These are phyloP conservation scores for Australoheros facetus DNA, from an alignment of 2,797 vertebrate genomes.

Conservation along the genomic window DNA sequence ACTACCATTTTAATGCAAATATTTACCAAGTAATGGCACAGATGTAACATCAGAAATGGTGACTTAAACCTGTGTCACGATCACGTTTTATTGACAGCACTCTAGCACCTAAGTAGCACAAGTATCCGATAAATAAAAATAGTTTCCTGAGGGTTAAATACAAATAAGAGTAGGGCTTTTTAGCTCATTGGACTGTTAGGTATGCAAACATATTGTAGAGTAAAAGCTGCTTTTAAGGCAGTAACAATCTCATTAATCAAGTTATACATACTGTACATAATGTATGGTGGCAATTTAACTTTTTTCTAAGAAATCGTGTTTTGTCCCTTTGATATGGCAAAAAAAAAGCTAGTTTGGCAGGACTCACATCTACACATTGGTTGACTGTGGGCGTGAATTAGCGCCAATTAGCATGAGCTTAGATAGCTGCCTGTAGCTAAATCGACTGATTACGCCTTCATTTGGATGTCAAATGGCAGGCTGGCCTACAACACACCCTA, in stretches of 20 bases:
- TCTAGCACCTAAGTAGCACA: not conserved
- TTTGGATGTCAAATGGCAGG: too few species aligned
- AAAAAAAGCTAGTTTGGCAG: too few species aligned
- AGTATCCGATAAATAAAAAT: not conserved
- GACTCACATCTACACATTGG: too few species aligned
- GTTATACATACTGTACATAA: not conserved
- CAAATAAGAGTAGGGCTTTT: not conserved
- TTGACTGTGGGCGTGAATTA: too few species aligned
- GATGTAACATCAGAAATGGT: not conserved
- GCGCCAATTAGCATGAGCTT: too few species aligned
- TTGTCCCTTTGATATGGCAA: too few species aligned
- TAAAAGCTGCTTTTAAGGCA: slow-evolving; percentile 1
- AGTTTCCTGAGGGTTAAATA: not conserved
- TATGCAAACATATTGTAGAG: not conserved
- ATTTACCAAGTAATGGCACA: not conserved
- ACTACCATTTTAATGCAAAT: not conserved
- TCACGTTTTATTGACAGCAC: not conserved
- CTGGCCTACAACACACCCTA: too few species aligned
- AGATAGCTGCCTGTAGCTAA: too few species aligned
- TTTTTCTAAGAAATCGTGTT: too few species aligned
- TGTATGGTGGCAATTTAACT: not conserved
- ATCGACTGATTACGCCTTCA: too few species aligned
- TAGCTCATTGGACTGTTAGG: not conserved
- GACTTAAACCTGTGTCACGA: not conserved
- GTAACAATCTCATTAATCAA: slow-evolving; percentile 16